phyloP scores from a whole-genome alignment of 2,113 vertebrate genomes.

The Gorsachius goisagi region DNA sequence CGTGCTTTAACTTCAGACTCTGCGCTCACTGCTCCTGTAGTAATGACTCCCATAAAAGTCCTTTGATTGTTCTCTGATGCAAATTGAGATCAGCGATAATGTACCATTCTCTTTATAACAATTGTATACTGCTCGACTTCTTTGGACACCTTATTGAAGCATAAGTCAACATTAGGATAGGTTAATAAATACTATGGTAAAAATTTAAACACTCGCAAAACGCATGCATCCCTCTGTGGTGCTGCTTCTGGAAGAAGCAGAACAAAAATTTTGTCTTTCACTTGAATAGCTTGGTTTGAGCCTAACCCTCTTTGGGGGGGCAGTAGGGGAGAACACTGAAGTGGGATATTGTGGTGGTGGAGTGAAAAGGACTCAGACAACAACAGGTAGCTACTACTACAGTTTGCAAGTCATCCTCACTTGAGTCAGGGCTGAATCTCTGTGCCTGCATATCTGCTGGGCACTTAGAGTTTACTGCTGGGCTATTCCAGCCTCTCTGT shows the following conservation, averaged over 20 bases:
- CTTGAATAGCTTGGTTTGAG: not conserved
- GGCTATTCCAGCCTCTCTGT: not conserved
- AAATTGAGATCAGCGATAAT: slow-evolving; percentile 2
- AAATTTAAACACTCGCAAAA: not conserved
- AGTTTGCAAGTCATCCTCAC: not conserved
- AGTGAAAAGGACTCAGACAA: not conserved
- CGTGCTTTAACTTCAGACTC: not conserved
- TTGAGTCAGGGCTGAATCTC: not conserved
- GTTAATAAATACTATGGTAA: not conserved
- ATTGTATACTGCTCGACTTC: not conserved
- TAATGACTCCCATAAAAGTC: not conserved
- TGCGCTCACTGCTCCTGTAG: not conserved
- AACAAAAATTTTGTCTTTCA: not conserved
- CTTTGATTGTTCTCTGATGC: slow-evolving; percentile 19
- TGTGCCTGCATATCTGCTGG: not conserved
- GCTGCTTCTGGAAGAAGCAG: not conserved
- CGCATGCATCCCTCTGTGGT: not conserved
- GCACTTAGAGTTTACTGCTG: not conserved
- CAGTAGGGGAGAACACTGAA: too few relatives aligned
- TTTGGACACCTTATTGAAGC: not conserved
- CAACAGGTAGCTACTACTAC: not conserved
- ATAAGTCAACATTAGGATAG: not conserved
- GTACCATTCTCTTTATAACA: not conserved
- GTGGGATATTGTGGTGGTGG: not conserved
- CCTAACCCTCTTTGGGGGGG: not conserved